phyloP scores from a whole-genome alignment of 2,113 vertebrate genomes.

The Periophthalmus modestus region DNA sequence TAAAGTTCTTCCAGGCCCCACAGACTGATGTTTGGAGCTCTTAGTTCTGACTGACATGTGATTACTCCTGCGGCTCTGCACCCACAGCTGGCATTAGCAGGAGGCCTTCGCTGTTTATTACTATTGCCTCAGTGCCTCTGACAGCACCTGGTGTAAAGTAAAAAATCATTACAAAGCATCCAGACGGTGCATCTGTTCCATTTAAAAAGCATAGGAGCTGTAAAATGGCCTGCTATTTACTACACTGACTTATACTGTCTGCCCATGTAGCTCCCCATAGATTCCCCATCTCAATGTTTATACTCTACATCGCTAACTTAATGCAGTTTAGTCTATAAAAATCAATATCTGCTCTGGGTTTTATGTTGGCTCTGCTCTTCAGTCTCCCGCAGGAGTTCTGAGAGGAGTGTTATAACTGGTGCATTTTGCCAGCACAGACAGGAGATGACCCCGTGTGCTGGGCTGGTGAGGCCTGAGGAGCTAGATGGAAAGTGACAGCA shows the following conservation, averaged over 20 bases:
- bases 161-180: conserved; percentile 5
- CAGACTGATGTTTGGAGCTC: conserved; percentile 17
- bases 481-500: conserved; percentile 67
- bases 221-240: conserved; percentile 3
- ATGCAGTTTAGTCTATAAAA: conserved; percentile 41
- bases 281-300: conserved; percentile 41
- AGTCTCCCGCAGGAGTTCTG: conserved; percentile 23
- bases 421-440: conserved; percentile 45
- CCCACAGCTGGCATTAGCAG: conserved; percentile 44
- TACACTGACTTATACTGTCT: neutral
- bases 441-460: conserved; percentile 40
- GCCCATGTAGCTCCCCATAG: conserved; percentile 16
- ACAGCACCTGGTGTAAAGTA: conserved; percentile 14
- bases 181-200: neutral
- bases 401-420: conserved; percentile 26
- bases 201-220: neutral
- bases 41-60: conserved; percentile 46
- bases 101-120: conserved; percentile 17
- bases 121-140: conserved; percentile 16
- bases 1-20: conserved; percentile 7
- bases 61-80: conserved; percentile 41
- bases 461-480: conserved; percentile 42
- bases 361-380: conserved; percentile 34
- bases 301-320: conserved; percentile 22
- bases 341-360: conserved; percentile 44